These are phyloP conservation scores for Neoseiulus cucumeris DNA, from an alignment of 1,140 invertebrate genomes.

Conservation along the genomic window DNA sequence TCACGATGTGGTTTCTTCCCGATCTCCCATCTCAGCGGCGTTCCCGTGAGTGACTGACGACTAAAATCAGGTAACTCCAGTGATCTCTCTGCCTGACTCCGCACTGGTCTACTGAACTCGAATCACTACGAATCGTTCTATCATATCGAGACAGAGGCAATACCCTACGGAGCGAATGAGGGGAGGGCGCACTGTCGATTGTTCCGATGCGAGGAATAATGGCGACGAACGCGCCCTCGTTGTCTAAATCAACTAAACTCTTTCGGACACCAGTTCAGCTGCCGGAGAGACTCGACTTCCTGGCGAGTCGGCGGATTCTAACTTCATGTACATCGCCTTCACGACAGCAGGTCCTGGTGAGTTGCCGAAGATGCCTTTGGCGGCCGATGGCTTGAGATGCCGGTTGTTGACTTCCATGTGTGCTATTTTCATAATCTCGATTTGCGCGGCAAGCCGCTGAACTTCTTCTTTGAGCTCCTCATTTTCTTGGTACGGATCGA, in stretches of 20 bases:
- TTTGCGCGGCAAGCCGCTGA: conserved; percentile 67
- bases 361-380: conserved; percentile 22
- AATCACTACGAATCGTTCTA: no score
- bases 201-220: no score
- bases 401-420: conserved; percentile 64
- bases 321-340: conserved; percentile 25
- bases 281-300: conserved; percentile 24
- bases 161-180: no score
- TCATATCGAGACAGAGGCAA: no score
- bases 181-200: no score
- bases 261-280: conserved; percentile 29
- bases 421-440: conserved; percentile 77
- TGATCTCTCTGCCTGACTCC: not conserved
- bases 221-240: no score
- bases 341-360: conserved; percentile 25
- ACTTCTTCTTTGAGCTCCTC: conserved; percentile 76
- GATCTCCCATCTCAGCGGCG: no score
- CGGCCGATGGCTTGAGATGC: conserved; percentile 33
- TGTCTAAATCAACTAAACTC: conserved; percentile 22
- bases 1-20: no score
- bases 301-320: conserved; percentile 28
- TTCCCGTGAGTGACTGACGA: not conserved
- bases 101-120: no score
- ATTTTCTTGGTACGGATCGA: conserved; percentile 67
- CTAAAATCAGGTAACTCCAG: conserved; percentile 12